phyloP scores from a whole-genome alignment of 2,113 vertebrate species.

The Sinocyclocheilus anophthalmus region DNA sequence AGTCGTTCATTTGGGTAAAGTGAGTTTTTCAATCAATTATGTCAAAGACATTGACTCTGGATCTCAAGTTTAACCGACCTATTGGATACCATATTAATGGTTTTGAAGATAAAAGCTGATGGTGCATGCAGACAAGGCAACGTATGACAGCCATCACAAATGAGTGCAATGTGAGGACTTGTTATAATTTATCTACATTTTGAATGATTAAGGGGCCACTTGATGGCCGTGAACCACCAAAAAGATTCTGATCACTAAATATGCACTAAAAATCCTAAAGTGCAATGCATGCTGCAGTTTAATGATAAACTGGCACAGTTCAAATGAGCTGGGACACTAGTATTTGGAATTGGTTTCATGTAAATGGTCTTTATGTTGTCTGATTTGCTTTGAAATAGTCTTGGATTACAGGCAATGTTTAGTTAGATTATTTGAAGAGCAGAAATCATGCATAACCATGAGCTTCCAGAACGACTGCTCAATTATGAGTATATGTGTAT shows the following conservation, averaged over 20 bases:
- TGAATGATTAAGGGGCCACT: not conserved
- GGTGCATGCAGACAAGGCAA: not conserved
- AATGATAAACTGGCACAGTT: not conserved
- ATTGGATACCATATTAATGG: not conserved
- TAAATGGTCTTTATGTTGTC: not conserved
- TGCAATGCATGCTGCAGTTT: not conserved
- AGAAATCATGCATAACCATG: not conserved
- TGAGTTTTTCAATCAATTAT: not conserved
- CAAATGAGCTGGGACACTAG: not conserved
- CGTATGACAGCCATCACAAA: not conserved
- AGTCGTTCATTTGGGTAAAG: not conserved
- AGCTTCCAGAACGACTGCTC: conserved; percentile 11
- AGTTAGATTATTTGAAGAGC: not conserved
- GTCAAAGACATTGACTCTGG: not conserved
- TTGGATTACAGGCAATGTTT: not conserved
- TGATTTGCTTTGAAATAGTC: not conserved
- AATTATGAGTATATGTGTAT: not conserved
- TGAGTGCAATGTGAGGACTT: too few species aligned
- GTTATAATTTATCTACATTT: not conserved
- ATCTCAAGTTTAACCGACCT: not conserved
- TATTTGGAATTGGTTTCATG: not conserved
- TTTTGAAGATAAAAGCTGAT: not conserved
- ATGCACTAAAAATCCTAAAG: not conserved
- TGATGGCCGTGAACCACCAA: not conserved
- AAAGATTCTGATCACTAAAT: not conserved